Percentiles rank a stretch among this genome's conserved stretches.
Conservation (phyloP, 2,113 vertebrate species). For the Physeter macrocephalus region DNA sequence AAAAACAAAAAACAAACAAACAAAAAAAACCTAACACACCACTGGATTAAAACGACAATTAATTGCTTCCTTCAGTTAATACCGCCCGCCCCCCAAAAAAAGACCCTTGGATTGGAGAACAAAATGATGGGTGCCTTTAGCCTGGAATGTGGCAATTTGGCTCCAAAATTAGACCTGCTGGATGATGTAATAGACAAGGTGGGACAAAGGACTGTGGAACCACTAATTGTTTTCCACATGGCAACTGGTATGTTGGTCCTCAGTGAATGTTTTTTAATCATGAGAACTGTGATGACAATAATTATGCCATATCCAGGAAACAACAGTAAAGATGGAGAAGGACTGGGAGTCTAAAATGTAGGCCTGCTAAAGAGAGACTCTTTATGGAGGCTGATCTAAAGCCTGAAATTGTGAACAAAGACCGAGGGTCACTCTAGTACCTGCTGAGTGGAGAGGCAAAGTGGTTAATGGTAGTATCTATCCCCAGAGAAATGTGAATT, state of each 20-base stretch:
- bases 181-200: not conserved
- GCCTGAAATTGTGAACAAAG: not conserved
- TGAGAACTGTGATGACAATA: not conserved
- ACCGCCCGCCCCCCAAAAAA: too few relatives aligned
- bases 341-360: not conserved
- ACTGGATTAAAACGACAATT: too few relatives aligned
- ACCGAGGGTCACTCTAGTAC: not conserved
- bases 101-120: not conserved
- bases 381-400: not conserved
- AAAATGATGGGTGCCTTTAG: not conserved
- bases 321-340: not conserved
- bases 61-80: too few relatives aligned
- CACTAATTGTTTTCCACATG: not conserved
- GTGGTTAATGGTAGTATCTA: not conserved
- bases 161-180: not conserved
- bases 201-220: not conserved
- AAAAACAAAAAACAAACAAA: too few relatives aligned
- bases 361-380: not conserved
- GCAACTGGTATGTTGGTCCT: not conserved
- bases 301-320: not conserved
- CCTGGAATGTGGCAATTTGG: not conserved
- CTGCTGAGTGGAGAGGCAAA: not conserved
- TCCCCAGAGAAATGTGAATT: not conserved
- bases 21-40: too few relatives aligned
- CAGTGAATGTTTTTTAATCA: not conserved